Base-by-base conservation (phyloP, 2,888 invertebrate genomes). In the Drosophila melanosoma region DNA sequence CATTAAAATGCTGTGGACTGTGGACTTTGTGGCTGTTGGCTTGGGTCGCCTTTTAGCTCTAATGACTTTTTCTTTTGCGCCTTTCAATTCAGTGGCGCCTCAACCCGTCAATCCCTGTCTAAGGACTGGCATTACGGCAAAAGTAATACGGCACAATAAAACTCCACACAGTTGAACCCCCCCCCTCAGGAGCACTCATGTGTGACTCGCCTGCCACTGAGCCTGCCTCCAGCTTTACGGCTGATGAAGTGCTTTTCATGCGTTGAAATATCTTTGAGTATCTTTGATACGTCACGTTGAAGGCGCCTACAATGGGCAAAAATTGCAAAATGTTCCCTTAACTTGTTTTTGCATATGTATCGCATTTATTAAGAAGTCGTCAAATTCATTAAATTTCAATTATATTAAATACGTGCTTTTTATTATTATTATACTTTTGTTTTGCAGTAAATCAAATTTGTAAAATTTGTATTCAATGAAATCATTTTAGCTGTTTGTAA, bases 1-100 rank as follows among this genome's bases (percentile, higher is more conserved):
- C 85, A 85, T 87, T 85, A 87, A 85, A 87, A 85, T 61, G 85
- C 85, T 79, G 72, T 56, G 29, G 59, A 74, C 85, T 79, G 72
- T 56, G 29, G 59, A 74, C 82, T 79, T 79, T 84, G 82, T 68
- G 75, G 69, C 72, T 70, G 60, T 77, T 66, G 60, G 69, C 69
- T 64, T 57, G 72, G 59, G 76, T 69, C 70, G 80, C 67, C 82
- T 86, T 82, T 87, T 80, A 82, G 71, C 81, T 68, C 76, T 85
- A 85, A 87, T 85, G 87, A 85, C 85, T 85, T 85, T 75, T 76
- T 74, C 29, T 53, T 53, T 82, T 74, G 60, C 69, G 67, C 78
- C 69, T 81, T 79, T 76, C 79, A 76, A 79, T 79, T 61, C 67
- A 48, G 36, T 35, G 38, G 53, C 49, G 42, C 38, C 69, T 65